These are phyloP conservation scores for Slavum lentiscoides DNA, from an alignment of 2,888 invertebrate species.

Conservation along the genomic window DNA sequence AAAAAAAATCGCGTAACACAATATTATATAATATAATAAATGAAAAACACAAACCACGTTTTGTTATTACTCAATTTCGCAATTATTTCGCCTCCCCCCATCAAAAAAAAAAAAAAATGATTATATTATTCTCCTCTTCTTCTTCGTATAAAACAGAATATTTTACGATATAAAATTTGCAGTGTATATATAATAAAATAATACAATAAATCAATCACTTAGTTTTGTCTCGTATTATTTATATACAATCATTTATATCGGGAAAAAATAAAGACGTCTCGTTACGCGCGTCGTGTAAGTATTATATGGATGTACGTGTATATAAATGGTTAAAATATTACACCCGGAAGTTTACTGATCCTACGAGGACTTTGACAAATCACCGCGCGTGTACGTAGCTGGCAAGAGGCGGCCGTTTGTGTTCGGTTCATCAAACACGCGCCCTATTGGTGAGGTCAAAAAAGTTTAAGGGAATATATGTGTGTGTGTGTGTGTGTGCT, in stretches of 20 bases:
- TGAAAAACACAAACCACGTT: too few relatives aligned
- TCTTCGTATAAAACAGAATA: too few relatives aligned
- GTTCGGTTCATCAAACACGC: slow-evolving; percentile 48
- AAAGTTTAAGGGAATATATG: slow-evolving; percentile 38
- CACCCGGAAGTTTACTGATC: slow-evolving; percentile 50
- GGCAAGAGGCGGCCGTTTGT: slow-evolving; percentile 21
- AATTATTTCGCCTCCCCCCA: too few relatives aligned
- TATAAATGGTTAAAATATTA: slow-evolving; percentile 24
- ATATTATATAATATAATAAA: too few relatives aligned
- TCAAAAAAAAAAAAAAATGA: too few relatives aligned
- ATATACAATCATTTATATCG: not conserved
- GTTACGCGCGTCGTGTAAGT: not conserved
- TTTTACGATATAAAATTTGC: too few relatives aligned
- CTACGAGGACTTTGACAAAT: slow-evolving; percentile 51
- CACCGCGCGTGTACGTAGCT: not conserved
- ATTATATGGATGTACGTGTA: not conserved
- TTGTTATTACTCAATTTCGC: too few relatives aligned
- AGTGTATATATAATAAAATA: too few relatives aligned
- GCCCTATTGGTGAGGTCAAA: slow-evolving; percentile 47
- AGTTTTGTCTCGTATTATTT: not conserved
- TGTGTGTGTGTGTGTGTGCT: too few relatives aligned
- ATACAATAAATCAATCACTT: too few relatives aligned
- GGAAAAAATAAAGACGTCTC: slow-evolving; percentile 28
- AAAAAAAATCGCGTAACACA: too few relatives aligned
- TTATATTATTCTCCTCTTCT: too few relatives aligned